A percentile compares a stretch with the other conserved stretches of the same genome.
Evolutionary conservation across 2,888 invertebrate genomes (phyloP).

Genomic region (Stramonita haemastoma): DNA sequence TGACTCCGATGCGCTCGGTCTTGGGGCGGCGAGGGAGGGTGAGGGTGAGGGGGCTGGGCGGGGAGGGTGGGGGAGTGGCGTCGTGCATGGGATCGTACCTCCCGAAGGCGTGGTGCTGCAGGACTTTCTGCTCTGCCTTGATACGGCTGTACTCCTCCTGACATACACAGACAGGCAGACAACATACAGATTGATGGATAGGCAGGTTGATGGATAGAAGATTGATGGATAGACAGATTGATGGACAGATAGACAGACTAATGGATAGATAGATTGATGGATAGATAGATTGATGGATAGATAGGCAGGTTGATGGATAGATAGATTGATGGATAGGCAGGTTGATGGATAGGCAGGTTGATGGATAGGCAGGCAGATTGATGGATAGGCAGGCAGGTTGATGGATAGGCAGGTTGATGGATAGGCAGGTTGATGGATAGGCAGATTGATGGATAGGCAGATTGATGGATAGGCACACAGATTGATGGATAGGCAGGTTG

Average conservation of each 20-base stretch:
- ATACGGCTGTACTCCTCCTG: conserved; percentile 34
- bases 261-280: not conserved
- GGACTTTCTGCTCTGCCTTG: conserved; percentile 5
- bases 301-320: no score
- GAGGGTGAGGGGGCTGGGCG: not conserved
- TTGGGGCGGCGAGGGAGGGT: not conserved
- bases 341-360: no score
- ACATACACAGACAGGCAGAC: not conserved
- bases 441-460: no score
- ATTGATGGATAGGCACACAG: no score
- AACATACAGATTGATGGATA: conserved; percentile 2
- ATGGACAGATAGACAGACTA: not conserved
- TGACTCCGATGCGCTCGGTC: not conserved
- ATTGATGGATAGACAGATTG: no score
- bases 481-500: no score
- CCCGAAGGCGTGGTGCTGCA: conserved; percentile 2
- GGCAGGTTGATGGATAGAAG: not conserved
- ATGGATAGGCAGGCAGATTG: no score
- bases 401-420: no score
- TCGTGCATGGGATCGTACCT: conserved; percentile 12
- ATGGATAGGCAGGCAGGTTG: no score
- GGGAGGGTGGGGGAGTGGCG: not conserved
- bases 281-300: not conserved
- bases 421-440: no score
- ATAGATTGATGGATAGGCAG: no score